Percentiles rank a stretch among this genome's conserved stretches.
These are phyloP conservation scores for Tenebrio molitor DNA, from an alignment of 1,140 invertebrate species.

Conservation along the genomic window DNA sequence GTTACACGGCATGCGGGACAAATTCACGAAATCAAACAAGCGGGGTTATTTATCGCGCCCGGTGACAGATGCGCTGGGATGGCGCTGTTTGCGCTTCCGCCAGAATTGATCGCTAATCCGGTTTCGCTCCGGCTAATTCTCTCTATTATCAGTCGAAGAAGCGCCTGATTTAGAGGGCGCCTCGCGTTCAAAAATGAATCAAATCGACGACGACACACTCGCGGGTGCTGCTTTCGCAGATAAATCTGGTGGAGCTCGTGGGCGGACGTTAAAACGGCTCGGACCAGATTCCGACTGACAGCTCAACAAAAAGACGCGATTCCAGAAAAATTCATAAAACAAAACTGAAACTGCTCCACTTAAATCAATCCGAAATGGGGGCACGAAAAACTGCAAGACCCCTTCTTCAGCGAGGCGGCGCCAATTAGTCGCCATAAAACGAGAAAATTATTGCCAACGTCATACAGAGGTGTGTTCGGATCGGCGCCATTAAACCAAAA, in stretches of 20 bases:
- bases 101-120: no score
- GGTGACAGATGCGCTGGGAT: neutral
- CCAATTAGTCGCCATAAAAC: no score
- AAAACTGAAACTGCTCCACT: neutral
- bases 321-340: neutral
- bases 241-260: neutral
- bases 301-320: neutral
- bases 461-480: neutral
- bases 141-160: no score
- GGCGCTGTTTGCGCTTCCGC: neutral
- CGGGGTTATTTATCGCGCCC: neutral
- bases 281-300: neutral
- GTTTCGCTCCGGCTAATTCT: no score
- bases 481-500: conserved; percentile 19
- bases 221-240: neutral
- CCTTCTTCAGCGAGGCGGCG: no score
- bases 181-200: neutral
- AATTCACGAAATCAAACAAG: conserved; percentile 13
- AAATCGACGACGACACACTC: neutral
- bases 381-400: no score
- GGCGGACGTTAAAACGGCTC: neutral
- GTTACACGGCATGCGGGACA: neutral
- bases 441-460: neutral
- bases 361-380: no score
- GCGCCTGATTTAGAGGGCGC: neutral